These are phyloP conservation scores for Drosophila histrio DNA, from an alignment of 2,888 invertebrate species.

Conservation along the genomic window DNA sequence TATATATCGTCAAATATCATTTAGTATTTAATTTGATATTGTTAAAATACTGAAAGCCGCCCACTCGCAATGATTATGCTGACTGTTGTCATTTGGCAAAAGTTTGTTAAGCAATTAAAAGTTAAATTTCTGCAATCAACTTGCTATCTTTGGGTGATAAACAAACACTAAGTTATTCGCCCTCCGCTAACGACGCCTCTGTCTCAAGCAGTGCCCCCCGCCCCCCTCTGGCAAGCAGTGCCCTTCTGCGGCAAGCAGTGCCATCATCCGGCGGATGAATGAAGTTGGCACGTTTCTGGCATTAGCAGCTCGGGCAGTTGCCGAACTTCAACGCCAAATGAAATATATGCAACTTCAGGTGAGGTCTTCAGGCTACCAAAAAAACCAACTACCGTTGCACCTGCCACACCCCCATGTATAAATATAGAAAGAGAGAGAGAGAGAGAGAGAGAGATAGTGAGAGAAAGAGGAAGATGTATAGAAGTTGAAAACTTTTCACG, in stretches of 20 bases:
- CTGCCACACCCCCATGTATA: constrained; percentile 33
- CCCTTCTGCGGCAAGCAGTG: neutral
- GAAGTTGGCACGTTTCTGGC: constrained; percentile 71
- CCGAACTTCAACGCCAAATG: constrained; percentile 59
- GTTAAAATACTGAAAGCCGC: neutral
- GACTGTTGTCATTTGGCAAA: neutral
- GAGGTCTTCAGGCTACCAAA: constrained; percentile 51
- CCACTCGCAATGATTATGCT: neutral
- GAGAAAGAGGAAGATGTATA: neutral
- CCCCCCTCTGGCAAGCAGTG: neutral
- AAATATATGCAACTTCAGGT: constrained; percentile 66
- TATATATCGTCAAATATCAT: neutral
- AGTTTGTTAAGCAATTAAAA: constrained; percentile 16
- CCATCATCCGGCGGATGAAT: neutral
- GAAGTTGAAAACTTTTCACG: constrained; percentile 48
- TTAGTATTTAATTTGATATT: neutral
- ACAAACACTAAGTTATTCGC: neutral
- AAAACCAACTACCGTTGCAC: constrained; percentile 50
- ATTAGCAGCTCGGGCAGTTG: constrained; percentile 59
- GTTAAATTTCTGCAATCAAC: constrained; percentile 2
- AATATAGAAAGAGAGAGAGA: neutral
- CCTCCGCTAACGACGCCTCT: neutral
- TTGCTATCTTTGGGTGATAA: neutral
- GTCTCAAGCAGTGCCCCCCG: neutral
- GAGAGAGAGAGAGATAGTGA: neutral